These are phyloP conservation scores for Anabacerthia variegaticeps DNA, from an alignment of 2,797 vertebrate species.

Conservation along the genomic window DNA sequence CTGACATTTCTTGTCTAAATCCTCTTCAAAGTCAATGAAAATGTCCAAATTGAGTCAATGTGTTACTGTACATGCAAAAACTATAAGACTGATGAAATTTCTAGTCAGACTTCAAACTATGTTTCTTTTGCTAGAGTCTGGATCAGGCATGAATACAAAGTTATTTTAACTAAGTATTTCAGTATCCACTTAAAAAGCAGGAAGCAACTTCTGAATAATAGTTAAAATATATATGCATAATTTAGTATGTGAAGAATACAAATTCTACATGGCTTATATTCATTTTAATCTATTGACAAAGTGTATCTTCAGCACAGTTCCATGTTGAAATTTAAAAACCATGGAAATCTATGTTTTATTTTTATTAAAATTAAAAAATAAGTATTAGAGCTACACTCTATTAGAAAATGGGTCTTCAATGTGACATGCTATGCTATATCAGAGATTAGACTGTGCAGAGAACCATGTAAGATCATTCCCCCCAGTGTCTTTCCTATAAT, in stretches of 20 bases:
- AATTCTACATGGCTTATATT: not conserved
- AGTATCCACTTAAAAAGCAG: not conserved
- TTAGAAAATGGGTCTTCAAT: not conserved
- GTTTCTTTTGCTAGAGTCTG: not conserved
- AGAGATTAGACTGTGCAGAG: not conserved
- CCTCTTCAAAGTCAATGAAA: not conserved
- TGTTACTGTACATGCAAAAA: not conserved
- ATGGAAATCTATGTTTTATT: not conserved
- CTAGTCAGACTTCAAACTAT: not conserved
- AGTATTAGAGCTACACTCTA: not conserved
- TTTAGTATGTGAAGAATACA: not conserved
- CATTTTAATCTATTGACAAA: not conserved
- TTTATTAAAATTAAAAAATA: not conserved
- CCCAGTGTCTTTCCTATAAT: not conserved
- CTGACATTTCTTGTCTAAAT: not conserved
- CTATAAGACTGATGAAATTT: not conserved
- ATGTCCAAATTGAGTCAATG: not conserved
- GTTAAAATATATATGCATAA: not conserved
- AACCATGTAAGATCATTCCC: not conserved
- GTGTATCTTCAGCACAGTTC: not conserved
- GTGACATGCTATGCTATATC: not conserved
- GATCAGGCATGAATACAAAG: not conserved
- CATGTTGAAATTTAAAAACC: not conserved
- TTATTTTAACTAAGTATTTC: not conserved
- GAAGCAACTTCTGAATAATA: not conserved